Evolutionary conservation across 2,888 invertebrate species (phyloP).

Genomic region (Apomyelois bistriatella): DNA sequence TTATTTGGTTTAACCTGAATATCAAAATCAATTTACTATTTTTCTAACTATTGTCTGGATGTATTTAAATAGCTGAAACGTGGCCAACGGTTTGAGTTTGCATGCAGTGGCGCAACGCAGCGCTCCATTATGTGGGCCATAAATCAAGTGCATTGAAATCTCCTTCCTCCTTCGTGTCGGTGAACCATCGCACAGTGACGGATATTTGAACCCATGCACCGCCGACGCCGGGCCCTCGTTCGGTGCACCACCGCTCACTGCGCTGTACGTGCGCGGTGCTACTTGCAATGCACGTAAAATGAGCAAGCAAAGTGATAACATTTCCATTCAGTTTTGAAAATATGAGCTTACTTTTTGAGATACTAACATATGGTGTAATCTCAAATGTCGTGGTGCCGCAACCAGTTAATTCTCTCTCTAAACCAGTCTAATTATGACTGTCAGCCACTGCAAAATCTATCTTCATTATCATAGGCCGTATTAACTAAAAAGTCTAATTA

Average conservation of each 20-base stretch:
- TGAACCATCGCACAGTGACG: slow-evolving; percentile 61
- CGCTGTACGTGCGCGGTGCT: neutral
- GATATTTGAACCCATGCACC: slow-evolving; percentile 55
- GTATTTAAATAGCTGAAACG: slow-evolving; percentile 22
- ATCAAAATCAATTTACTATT: slow-evolving; percentile 22
- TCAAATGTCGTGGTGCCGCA: too few relatives aligned
- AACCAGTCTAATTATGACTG: too few relatives aligned
- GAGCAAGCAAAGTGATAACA: neutral
- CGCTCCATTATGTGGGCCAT: slow-evolving; percentile 66
- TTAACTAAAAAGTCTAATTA: too few relatives aligned
- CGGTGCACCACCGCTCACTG: neutral
- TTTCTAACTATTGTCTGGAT: slow-evolving; percentile 23
- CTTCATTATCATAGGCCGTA: too few relatives aligned
- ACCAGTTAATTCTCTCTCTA: too few relatives aligned
- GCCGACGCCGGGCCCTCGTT: slow-evolving; percentile 6
- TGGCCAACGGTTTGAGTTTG: slow-evolving; percentile 49
- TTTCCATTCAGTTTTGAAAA: neutral
- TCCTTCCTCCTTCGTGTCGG: slow-evolving; percentile 74
- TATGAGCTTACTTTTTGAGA: neutral
- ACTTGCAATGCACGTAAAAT: neutral
- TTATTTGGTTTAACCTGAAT: too few relatives aligned
- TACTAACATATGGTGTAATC: neutral
- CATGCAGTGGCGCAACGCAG: slow-evolving; percentile 64
- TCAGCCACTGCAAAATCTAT: too few relatives aligned
- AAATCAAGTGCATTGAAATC: slow-evolving; percentile 76